Evolutionary conservation across 2,888 invertebrate species (phyloP).

Genomic region (Caenorhabditis sp.): DNA sequence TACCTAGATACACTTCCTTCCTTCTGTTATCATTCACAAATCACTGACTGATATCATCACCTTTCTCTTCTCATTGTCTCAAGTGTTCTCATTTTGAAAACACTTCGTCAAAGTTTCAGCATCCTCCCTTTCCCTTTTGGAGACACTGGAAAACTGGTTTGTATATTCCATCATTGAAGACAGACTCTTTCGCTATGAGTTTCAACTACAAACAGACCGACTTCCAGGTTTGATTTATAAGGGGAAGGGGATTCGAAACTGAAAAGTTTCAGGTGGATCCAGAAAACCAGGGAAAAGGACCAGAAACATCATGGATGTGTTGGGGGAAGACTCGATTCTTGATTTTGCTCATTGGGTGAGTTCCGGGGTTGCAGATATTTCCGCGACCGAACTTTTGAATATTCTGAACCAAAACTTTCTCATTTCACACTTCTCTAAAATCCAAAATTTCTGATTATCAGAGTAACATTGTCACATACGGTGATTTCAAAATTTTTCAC

Average conservation of each 20-base stretch:
- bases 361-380: not conserved
- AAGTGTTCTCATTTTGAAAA: slow-evolving; percentile 1
- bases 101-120: not conserved
- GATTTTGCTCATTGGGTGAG: slow-evolving; percentile 42
- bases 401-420: no score
- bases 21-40: slow-evolving; percentile 1
- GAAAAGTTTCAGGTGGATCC: not conserved
- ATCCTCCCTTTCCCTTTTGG: not conserved
- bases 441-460: no score
- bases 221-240: slow-evolving; percentile 27
- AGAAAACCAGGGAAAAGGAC: slow-evolving; percentile 6
- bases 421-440: no score
- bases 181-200: slow-evolving; percentile 23
- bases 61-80: not conserved
- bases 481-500: not conserved
- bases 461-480: no score
- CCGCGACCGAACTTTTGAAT: no score
- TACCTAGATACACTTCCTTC: slow-evolving; percentile 18
- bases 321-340: slow-evolving; percentile 41
- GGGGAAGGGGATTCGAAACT: not conserved
- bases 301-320: slow-evolving; percentile 21
- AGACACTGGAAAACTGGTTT: not conserved
- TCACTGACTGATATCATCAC: not conserved
- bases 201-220: slow-evolving; percentile 56
- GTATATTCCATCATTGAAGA: slow-evolving; percentile 1